Evolutionary conservation across 2,113 vertebrate species (phyloP), one percentile per base, ranked within the genome.

Genomic region (Martes martes): DNA sequence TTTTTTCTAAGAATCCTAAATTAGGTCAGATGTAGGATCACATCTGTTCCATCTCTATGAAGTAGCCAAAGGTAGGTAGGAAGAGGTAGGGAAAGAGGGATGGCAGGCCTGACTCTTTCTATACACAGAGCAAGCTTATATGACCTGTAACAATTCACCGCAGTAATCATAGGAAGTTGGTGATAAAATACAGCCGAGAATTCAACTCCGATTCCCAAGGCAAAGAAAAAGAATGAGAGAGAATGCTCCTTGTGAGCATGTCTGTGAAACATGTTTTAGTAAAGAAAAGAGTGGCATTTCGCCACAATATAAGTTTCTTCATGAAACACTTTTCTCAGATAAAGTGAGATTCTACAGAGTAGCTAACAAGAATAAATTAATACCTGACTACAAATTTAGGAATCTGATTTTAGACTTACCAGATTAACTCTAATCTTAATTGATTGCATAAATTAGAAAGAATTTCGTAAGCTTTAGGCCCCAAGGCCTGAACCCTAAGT

Each of bases 301-400:
- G 67, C 11, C 28, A 93, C 18, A 79, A 24, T 63, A 85, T 19
- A 52, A 7, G 65, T 83, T 92, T 94, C 59, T 84, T 78, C 15
- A 85, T 85, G 81, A 93, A 93, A 76, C 61, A 1, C n/a, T 95
- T 96, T 89, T 85, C 81, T 83, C 61, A 97, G 76, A 63, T 80
- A 95, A 89, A 93, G 4, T 93, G n/a, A 95, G 61, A 89, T 76
- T 95, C 42, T 89, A 3, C 28, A 80, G 28, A 39, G 21, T 76
- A 92, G 26, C 3, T 76, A 85, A 81, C 0, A 73, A 69, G 4
- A 86, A 71, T 76, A 91, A 87, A 42, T 86, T 91, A 80, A 74
- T 90, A 95, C 52, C 14, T 93, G 85, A 80, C 59, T 84, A 89
- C 57, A 16, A 94, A 85, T 1, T 28, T 88, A 84, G 10, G 31